Evolutionary conservation across 2,888 invertebrate species (phyloP), one percentile per base, ranked within the genome.

Genomic region (Heliothis peltigera): DNA sequence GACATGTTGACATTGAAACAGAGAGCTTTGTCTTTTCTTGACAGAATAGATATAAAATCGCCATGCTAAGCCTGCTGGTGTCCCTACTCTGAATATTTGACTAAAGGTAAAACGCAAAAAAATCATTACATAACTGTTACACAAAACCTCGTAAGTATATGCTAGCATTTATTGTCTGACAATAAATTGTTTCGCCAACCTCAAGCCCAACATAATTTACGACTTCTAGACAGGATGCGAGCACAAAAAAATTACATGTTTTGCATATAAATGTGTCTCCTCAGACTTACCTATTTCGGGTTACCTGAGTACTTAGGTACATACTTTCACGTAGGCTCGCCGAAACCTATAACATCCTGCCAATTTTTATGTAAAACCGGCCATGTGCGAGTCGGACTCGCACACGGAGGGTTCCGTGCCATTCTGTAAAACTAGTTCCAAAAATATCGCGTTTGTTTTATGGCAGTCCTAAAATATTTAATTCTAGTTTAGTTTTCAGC

Each of bases 291-390:
- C 39, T 15, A 32, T 12, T 21, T 28, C 25, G 25, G 25, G 56
- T 57, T 52, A 49, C 21, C 46, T 57, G 39, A 21, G 35, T 53
- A 44, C 32, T 42, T 17, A 25, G 12, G 57, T 52, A 69, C 78
- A 80, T 80, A 63, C 67, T 80, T 70, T 68, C 79, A 80, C 80
- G 80, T 78, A 72, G 28, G 22, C 64, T 46, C 46, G 39, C 57
- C 65, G 67, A 80, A 79, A 70, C 51, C 69, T 65, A 76, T 75
- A 69, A 74, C 72, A 75, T 78, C 72, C 79, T 74, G 76, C 64
- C 74, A 63, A 21, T 61, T 28, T 10, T 10, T 28, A 28, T 25
- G 10, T 10, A 28, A 28, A 28, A 28, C 10, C 10, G 28, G 28
- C 2, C 1, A 28, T 10, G 28, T 28, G 28, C 10, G 28, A 7